Evolutionary conservation across 2,888 invertebrate species (phyloP), one percentile per base, ranked within the genome.

Genomic region (Loripinus fragilis): DNA sequence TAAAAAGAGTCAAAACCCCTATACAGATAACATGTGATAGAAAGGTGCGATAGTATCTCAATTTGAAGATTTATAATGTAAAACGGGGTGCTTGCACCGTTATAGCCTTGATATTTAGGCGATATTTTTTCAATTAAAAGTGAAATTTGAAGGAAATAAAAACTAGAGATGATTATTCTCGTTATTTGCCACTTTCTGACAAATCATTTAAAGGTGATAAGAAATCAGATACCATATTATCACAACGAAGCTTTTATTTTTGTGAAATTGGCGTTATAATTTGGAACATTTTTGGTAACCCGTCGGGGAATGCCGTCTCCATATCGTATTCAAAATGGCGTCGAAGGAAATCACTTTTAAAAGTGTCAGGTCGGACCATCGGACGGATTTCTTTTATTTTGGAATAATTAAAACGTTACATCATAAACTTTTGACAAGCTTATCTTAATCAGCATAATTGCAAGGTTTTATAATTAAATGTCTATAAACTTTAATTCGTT

Each of bases 151-250:
- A n/a, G 52, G n/a, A 52, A 52, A 52, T 52, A 23, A 52, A 52
- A 52, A 23, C 23, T 23, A 10, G 5, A 8, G n/a, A 52, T 52
- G 23, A 52, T 52, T 25, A 52, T 25, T 8, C 2, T 25, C 1
- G 25, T 5, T 20, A 5, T 52, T 52, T 52, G 23, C 25, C 52
- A 52, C 52, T 52, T 52, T 52, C 12, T 25, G 52, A 25, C 52
- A 52, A 25, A 52, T 52, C 52, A 17, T 23, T 52, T 52, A 5
- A 25, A 25, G 52, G 23, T 23, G 52, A 52, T 52, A 52, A 25
- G 52, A 52, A 52, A 52, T 52, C n/a, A 52, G 52, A 52, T 52
- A 52, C 52, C 52, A 52, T 52, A 52, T 52, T 52, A 52, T 52
- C 23, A 25, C 52, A 25, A 25, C 25, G 25, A 52, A 52, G 8